A percentile compares a stretch with the other conserved stretches of the same genome.
Conservation (phyloP, 2,888 invertebrate genomes). For the Meganola albula region DNA sequence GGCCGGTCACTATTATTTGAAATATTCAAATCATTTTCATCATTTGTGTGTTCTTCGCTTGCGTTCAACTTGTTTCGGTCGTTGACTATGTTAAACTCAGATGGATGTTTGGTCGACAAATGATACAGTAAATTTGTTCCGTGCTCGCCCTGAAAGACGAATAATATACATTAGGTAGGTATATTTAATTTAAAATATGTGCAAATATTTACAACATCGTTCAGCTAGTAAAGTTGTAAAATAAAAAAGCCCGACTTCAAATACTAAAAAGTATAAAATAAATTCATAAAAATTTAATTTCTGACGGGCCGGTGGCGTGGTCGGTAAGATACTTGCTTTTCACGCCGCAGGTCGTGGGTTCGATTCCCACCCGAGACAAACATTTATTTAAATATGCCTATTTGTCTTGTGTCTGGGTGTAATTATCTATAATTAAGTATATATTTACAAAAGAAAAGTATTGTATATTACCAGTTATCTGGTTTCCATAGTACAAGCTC, state of each 20-base stretch:
- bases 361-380: too few relatives aligned
- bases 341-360: too few relatives aligned
- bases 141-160: constrained; percentile 2
- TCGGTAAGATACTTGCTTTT: too few relatives aligned
- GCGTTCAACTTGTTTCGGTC: constrained; percentile 1
- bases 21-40: background rate
- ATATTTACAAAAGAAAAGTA: too few relatives aligned
- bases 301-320: too few relatives aligned
- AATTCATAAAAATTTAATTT: too few relatives aligned
- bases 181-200: constrained; percentile 1
- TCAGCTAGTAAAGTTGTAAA: background rate
- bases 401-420: too few relatives aligned
- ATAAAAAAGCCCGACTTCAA: background rate
- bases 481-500: too few relatives aligned
- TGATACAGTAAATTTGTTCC: constrained; percentile 2
- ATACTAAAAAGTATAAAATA: too few relatives aligned
- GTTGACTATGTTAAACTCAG: constrained; percentile 2
- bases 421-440: too few relatives aligned
- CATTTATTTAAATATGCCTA: too few relatives aligned
- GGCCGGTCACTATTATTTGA: constrained; percentile 1
- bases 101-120: background rate
- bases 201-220: background rate
- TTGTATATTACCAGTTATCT: too few relatives aligned
- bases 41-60: constrained; percentile 1
- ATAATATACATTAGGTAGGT: background rate